Evolutionary conservation across 2,888 invertebrate species (phyloP).

Genomic region (Neocrepidodera transversa): DNA sequence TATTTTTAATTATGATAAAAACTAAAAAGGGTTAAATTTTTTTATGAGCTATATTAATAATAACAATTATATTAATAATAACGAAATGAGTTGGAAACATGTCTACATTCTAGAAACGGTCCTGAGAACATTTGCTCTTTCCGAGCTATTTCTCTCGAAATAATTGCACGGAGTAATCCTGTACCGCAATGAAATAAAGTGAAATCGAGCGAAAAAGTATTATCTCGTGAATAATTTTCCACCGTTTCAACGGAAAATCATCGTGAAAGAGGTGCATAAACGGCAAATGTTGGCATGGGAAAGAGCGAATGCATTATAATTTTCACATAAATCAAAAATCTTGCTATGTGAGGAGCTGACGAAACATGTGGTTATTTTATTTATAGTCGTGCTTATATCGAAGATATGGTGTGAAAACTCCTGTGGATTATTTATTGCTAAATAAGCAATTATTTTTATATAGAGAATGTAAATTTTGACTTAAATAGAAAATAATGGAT

Average conservation of each 20-base stretch:
- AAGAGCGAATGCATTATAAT: constrained; percentile 1
- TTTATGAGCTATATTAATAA: no score
- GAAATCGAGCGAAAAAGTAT: constrained; percentile 27
- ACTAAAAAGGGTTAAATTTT: no score
- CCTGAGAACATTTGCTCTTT: neutral
- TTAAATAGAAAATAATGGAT: no score
- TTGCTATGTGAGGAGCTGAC: neutral
- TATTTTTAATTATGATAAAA: no score
- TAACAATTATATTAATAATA: no score
- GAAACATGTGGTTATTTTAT: constrained; percentile 11
- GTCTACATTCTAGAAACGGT: neutral
- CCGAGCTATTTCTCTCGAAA: constrained; percentile 10
- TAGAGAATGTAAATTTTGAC: no score
- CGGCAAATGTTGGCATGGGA: constrained; percentile 1
- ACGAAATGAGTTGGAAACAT: no score
- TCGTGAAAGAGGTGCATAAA: constrained; percentile 7
- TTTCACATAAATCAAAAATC: constrained; percentile 1
- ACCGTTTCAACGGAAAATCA: constrained; percentile 1
- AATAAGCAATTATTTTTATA: no score
- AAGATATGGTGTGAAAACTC: neutral
- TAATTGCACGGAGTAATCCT: constrained; percentile 10
- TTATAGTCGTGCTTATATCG: neutral
- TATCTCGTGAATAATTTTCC: constrained; percentile 21
- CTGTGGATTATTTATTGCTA: no score
- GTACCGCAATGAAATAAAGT: constrained; percentile 16